Evolutionary conservation across 2,797 vertebrate species (phyloP), one percentile per base, ranked within the genome.

Genomic region (Uromys caudimaculatus): DNA sequence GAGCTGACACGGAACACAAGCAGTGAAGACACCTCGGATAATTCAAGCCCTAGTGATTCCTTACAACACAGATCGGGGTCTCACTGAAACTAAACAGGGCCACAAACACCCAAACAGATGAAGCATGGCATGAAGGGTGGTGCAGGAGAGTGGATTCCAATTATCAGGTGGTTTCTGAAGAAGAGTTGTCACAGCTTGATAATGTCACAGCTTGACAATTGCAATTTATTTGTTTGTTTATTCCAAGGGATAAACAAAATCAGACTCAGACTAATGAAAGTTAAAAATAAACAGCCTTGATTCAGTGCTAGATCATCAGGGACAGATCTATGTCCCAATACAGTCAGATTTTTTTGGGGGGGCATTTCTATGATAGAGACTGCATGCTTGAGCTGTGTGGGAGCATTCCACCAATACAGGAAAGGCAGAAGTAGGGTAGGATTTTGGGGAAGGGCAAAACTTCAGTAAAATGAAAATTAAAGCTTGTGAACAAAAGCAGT

Each of bases 1-100:
- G 0, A 27, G 27, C 21, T 29, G 44, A 47, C 4, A 1, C 0
- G 8, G 14, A 52, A 50, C 32, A 52, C 0, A 3, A 41, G 32
- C 19, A 11, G 16, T 44, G 38, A 50, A 83, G 62, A 67, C 9
- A 2, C 64, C 19, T 50, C 21, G 35, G 44, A 4, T 81, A 56
- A 62, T 38, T 47, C 54, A 21, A 88, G 29, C 44, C 50, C 82
- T 19, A n/a, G 58, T 38, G 73, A 84, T 84, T 84, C 4, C 64
- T 89, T 23, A 24, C 19, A 54, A 12, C 8, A 38, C 19, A 3
- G 41, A 71, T n/a, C 44, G 44, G 81, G 50, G 62, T 64, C 82
- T 56, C 44, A 88, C 0, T 0, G 27, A 90, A 73, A 58, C 17
- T 24, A 50, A 93, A 81, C 13, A 2, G 76, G 85, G 64, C 27